Percentiles rank a stretch among this genome's conserved stretches.
Conservation (phyloP, 1,140 invertebrate species). For the Vanessa tameamea region DNA sequence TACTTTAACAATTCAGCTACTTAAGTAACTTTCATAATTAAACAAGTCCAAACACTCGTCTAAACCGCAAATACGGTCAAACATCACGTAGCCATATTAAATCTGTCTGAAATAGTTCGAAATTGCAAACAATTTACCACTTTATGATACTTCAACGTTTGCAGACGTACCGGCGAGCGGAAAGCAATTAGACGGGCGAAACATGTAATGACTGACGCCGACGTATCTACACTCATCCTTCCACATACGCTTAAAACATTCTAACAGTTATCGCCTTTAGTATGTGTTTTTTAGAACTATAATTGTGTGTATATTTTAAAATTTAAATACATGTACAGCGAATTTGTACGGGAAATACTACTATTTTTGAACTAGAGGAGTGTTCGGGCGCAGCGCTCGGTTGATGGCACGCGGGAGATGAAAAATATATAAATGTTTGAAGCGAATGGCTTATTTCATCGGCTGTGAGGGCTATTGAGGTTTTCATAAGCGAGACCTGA, state of each 20-base stretch:
- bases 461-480: slow-evolving; percentile 6
- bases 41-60: slow-evolving; percentile 2
- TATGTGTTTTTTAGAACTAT: neutral
- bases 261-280: slow-evolving; percentile 19
- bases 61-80: neutral
- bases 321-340: neutral
- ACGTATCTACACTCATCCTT: slow-evolving; percentile 2
- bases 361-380: neutral
- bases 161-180: slow-evolving; percentile 37
- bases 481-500: slow-evolving; percentile 8
- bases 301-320: neutral
- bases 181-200: slow-evolving; percentile 53
- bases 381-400: neutral
- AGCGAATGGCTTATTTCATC: slow-evolving; percentile 8
- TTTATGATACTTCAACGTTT: slow-evolving; percentile 33
- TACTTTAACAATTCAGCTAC: neutral
- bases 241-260: slow-evolving; percentile 6
- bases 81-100: slow-evolving; percentile 16
- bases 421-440: slow-evolving; percentile 9
- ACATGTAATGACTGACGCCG: slow-evolving; percentile 53
- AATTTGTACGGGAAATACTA: neutral
- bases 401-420: neutral
- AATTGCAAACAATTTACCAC: slow-evolving; percentile 45
- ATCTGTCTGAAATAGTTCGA: slow-evolving; percentile 31
- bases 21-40: neutral